phyloP scores from a whole-genome alignment of 2,888 invertebrate species.

The Serripes groenlandicus region DNA sequence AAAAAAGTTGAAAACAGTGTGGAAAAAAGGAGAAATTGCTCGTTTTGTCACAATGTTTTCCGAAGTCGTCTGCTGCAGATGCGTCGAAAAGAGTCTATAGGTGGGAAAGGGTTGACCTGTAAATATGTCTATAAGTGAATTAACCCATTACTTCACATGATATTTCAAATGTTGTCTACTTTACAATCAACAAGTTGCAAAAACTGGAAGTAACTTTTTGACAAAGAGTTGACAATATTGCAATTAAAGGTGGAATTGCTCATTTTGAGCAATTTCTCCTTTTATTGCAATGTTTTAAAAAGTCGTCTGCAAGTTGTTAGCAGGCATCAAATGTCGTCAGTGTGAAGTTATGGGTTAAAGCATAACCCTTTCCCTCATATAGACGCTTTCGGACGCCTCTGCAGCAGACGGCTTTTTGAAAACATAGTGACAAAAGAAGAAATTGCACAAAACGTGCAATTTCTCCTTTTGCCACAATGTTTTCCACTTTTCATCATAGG shows the following conservation, averaged over 20 bases:
- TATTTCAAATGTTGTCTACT: too few relatives aligned
- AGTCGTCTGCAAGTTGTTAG: neutral
- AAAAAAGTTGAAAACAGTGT: neutral
- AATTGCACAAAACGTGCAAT: neutral
- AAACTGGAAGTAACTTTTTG: neutral
- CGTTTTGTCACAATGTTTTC: neutral
- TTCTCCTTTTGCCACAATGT: neutral
- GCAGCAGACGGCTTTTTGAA: neutral
- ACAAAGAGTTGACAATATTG: neutral
- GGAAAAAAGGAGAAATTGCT: neutral
- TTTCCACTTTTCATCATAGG: too few relatives aligned
- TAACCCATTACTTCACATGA: too few relatives aligned
- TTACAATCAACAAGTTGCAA: too few relatives aligned
- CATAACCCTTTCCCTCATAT: neutral
- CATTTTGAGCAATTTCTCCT: neutral
- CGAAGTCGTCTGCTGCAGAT: neutral
- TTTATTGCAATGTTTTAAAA: neutral
- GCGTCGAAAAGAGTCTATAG: too few relatives aligned
- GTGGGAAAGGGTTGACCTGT: too few relatives aligned
- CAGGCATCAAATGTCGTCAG: neutral
- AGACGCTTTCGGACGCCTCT: neutral
- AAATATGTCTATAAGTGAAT: too few relatives aligned
- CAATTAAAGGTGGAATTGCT: neutral
- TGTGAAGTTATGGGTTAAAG: too few relatives aligned
- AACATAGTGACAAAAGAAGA: constrained; percentile 4